Conservation (phyloP, 2,797 vertebrate genomes). For the Leptoclinus maculatus region DNA sequence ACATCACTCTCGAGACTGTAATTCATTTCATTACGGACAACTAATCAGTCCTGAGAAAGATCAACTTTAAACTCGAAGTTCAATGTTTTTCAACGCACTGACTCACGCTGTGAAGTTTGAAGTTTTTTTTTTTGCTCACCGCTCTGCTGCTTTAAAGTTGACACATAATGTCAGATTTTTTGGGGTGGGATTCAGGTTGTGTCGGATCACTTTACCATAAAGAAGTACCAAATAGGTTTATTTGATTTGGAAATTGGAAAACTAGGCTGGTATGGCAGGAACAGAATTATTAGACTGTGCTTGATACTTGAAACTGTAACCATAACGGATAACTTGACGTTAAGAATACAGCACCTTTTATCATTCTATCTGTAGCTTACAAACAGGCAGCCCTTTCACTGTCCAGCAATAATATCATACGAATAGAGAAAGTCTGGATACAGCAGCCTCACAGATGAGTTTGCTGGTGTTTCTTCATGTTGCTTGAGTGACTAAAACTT, state of each 20-base stretch:
- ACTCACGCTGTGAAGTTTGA: not conserved
- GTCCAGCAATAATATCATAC: not conserved
- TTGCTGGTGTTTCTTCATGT: constrained; percentile 72
- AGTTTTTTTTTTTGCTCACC: too few species aligned
- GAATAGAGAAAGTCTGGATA: not conserved
- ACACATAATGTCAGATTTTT: too few species aligned
- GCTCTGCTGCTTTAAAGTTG: not conserved
- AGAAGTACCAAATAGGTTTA: not conserved
- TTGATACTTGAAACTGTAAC: not conserved
- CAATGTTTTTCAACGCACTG: not conserved
- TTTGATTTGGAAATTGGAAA: not conserved
- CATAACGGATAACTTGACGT: not conserved
- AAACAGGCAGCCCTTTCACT: not conserved
- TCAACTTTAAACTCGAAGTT: not conserved
- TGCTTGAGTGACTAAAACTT: constrained; percentile 71
- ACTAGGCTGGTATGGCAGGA: not conserved
- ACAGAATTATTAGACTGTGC: not conserved
- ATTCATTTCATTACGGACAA: not conserved
- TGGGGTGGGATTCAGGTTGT: not conserved
- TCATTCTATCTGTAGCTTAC: too few species aligned
- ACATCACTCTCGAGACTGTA: not conserved
- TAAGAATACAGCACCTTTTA: too few species aligned
- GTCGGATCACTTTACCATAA: not conserved
- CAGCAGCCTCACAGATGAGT: constrained; percentile 53
- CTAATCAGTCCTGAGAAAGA: not conserved